These are phyloP conservation scores for Dryoscopus gambensis DNA, from an alignment of 2,113 vertebrate genomes.

Conservation along the genomic window DNA sequence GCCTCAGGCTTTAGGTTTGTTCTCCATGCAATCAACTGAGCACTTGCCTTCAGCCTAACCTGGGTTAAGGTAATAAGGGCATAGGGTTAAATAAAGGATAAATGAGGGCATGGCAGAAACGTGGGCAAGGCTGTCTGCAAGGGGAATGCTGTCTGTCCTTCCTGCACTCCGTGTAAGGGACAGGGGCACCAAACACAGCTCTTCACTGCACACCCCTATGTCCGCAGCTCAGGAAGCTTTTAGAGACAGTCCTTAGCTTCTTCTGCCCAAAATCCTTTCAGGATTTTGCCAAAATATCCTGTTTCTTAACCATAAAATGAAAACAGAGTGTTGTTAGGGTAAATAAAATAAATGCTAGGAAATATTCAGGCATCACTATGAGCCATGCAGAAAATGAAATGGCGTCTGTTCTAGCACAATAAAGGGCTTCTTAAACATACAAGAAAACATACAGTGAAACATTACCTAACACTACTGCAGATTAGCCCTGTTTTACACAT, in stretches of 20 bases:
- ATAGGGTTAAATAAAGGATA: background rate
- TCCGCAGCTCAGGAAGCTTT: background rate
- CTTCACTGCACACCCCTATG: background rate
- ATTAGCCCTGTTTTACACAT: background rate
- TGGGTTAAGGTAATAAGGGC: background rate
- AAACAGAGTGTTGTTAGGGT: background rate
- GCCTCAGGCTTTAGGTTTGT: background rate
- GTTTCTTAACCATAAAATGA: background rate
- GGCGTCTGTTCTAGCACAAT: background rate
- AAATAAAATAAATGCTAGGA: conserved; percentile 3
- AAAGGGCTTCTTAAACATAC: background rate
- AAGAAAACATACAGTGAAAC: background rate
- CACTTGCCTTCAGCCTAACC: background rate
- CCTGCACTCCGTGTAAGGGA: rapidly evolving
- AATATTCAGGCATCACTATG: background rate
- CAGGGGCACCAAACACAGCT: background rate
- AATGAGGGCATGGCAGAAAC: background rate
- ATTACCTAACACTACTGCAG: background rate
- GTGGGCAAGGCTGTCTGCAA: background rate
- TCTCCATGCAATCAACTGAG: background rate
- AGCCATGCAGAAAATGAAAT: background rate
- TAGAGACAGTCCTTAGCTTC: background rate
- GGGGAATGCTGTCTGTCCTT: background rate
- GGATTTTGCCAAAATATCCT: background rate
- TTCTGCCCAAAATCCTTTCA: background rate